Percentiles rank a stretch among this genome's conserved stretches.
phyloP scores from a whole-genome alignment of 2,113 vertebrate genomes.

The Larimichthys polyactis region DNA sequence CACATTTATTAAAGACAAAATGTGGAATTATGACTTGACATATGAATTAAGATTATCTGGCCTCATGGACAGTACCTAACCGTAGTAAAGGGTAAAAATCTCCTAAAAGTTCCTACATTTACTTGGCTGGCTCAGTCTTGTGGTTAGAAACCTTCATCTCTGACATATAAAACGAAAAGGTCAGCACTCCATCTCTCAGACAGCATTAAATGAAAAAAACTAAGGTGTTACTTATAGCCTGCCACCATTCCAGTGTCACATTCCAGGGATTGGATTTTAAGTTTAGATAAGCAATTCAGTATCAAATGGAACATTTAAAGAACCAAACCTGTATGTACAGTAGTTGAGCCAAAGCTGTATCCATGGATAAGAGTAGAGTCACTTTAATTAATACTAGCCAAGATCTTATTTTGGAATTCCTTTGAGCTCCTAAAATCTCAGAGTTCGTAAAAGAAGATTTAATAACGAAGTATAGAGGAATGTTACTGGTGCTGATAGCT shows the following conservation, averaged over 20 bases:
- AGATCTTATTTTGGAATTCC: constrained; percentile 49
- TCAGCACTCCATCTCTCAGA: not conserved
- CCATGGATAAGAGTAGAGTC: constrained; percentile 56
- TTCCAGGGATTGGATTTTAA: not conserved
- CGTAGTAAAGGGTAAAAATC: not conserved
- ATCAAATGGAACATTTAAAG: not conserved
- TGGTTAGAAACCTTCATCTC: not conserved
- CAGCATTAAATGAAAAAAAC: constrained; percentile 2
- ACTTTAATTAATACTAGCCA: constrained; percentile 65
- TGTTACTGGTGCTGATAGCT: constrained; percentile 39
- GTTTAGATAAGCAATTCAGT: constrained; percentile 13
- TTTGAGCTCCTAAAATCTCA: constrained; percentile 47
- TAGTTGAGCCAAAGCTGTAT: constrained; percentile 38
- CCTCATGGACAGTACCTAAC: not conserved
- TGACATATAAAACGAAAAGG: not conserved
- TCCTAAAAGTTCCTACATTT: not conserved
- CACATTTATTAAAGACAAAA: not conserved
- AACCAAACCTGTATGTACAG: not conserved
- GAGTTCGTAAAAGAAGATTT: constrained; percentile 48
- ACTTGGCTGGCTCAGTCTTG: not conserved
- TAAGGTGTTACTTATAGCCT: constrained; percentile 7
- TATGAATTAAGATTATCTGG: not conserved
- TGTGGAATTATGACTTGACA: not conserved
- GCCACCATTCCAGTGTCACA: not conserved
- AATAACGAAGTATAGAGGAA: constrained; percentile 36